Percentiles rank a stretch among this genome's conserved stretches.
Conservation (phyloP, 2,888 invertebrate genomes). For the Tridacna gigas region DNA sequence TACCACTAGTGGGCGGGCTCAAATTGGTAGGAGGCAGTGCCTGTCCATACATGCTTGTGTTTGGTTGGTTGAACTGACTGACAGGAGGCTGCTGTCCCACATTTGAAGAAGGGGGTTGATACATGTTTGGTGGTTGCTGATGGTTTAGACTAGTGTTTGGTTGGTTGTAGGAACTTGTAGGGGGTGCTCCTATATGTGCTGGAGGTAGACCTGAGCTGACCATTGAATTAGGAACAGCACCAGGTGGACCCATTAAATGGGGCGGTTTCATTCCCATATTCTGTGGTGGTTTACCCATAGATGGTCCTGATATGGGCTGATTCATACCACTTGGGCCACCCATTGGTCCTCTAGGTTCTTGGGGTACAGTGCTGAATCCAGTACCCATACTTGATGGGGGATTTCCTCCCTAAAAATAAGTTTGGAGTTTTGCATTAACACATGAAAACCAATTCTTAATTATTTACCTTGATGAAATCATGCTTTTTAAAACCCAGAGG, state of each 20-base stretch:
- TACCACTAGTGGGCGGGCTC: conserved; percentile 30
- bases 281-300: conserved; percentile 21
- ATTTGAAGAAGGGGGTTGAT: conserved; percentile 33
- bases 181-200: conserved; percentile 22
- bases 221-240: conserved; percentile 4
- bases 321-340: conserved; percentile 30
- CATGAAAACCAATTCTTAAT: not conserved
- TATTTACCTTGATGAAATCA: no score
- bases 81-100: conserved; percentile 25
- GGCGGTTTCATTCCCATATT: conserved; percentile 50
- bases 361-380: conserved; percentile 9
- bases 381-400: conserved; percentile 31
- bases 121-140: conserved; percentile 42
- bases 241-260: conserved; percentile 45
- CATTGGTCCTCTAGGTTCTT: conserved; percentile 8
- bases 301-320: conserved; percentile 25
- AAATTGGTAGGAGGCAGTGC: conserved; percentile 36
- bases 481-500: no score
- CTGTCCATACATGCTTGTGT: conserved; percentile 38
- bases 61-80: conserved; percentile 29
- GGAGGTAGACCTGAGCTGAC: conserved; percentile 34
- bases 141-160: conserved; percentile 17
- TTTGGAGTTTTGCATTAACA: not conserved
- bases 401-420: conserved; percentile 44
- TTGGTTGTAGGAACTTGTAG: conserved; percentile 12